phyloP scores from a whole-genome alignment of 1,140 invertebrate species.

The Leptestheria dahalacensis region DNA sequence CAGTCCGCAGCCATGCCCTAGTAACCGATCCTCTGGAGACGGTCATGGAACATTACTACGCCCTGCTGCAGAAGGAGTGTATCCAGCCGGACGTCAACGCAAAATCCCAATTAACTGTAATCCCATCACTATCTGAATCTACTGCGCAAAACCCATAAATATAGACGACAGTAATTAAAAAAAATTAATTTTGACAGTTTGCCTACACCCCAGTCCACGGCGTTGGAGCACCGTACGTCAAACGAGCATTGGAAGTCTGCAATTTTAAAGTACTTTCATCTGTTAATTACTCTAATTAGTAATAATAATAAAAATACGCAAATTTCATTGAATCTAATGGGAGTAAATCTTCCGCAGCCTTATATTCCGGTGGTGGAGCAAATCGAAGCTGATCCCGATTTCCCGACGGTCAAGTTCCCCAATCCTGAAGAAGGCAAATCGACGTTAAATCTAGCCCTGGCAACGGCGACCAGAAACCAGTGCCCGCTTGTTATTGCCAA shows the following conservation, averaged over 20 bases:
- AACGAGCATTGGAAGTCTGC: conserved; percentile 53
- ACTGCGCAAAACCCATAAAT: not conserved
- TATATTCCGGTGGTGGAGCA: conserved; percentile 69
- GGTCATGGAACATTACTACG: conserved; percentile 48
- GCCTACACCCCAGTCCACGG: conserved; percentile 97
- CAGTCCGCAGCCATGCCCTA: conserved; percentile 24
- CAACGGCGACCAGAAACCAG: conserved; percentile 55
- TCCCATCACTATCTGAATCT: not conserved
- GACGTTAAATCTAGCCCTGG: conserved; percentile 68
- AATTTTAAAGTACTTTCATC: conserved; percentile 46
- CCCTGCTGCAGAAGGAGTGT: conserved; percentile 37
- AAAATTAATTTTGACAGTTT: conserved; percentile 44
- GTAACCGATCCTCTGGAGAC: conserved; percentile 33
- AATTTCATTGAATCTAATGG: not conserved
- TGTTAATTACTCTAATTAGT: not conserved
- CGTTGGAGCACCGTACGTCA: conserved; percentile 71
- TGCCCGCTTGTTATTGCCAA: conserved; percentile 79
- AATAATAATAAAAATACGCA: not conserved
- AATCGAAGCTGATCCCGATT: conserved; percentile 83
- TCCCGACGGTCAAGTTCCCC: conserved; percentile 90
- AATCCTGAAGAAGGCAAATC: conserved; percentile 95
- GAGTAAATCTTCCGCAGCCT: conserved; percentile 30
- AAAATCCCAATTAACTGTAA: not conserved
- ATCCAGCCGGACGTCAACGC: conserved; percentile 7
- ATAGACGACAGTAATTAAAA: conserved; percentile 1